phyloP scores from a whole-genome alignment of 2,888 invertebrate genomes.

The Panopea generosa region DNA sequence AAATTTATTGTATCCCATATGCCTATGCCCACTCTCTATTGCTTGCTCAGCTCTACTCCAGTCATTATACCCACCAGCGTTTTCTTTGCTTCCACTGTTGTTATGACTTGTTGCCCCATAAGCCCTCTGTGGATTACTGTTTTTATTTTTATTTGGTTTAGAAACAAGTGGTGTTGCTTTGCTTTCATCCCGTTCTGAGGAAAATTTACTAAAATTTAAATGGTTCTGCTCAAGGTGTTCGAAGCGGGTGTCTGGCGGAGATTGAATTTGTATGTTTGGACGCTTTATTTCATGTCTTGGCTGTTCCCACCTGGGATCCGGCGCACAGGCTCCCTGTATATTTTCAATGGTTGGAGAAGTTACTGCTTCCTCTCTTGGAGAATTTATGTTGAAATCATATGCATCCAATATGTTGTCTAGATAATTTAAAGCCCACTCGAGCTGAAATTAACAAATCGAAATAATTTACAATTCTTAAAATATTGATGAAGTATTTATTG shows the following conservation, averaged over 20 bases:
- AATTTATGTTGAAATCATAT: conserved; percentile 18
- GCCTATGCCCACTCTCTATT: no score
- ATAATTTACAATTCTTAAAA: no score
- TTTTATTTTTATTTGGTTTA: background rate
- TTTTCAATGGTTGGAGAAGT: no score
- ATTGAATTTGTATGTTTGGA: conserved; percentile 19
- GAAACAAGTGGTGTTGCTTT: no score
- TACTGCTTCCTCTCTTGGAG: no score
- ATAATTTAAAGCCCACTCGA: conserved; percentile 56
- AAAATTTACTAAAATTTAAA: background rate
- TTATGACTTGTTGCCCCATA: background rate
- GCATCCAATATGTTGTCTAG: conserved; percentile 37
- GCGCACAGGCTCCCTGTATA: no score
- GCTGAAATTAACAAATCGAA: conserved; percentile 19
- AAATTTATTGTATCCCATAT: no score
- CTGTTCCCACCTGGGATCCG: background rate
- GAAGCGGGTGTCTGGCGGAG: background rate
- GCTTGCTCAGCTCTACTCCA: background rate
- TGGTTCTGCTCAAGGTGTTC: background rate
- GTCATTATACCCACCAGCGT: background rate
- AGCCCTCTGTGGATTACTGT: background rate
- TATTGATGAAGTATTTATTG: no score
- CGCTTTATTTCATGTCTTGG: conserved; percentile 20
- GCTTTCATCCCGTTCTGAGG: background rate
- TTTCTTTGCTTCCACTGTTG: background rate